These are phyloP conservation scores for Andrena minutula DNA, from an alignment of 2,888 invertebrate genomes.

Conservation along the genomic window DNA sequence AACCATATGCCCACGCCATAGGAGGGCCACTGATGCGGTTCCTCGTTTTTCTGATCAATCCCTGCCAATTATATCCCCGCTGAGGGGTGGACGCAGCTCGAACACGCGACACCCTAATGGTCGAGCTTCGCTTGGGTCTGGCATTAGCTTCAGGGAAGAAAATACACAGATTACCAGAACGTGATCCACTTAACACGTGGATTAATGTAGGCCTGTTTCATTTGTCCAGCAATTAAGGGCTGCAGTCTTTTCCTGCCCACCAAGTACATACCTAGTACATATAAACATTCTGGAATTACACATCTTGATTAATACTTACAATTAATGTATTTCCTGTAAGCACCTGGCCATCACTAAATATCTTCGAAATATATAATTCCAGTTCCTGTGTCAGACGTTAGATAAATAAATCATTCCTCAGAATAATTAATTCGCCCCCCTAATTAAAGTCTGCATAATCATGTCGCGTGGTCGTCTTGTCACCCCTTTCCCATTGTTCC, in stretches of 20 bases:
- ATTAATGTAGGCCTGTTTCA: slow-evolving; percentile 44
- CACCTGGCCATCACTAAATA: too few species aligned
- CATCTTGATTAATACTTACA: too few species aligned
- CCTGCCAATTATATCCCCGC: slow-evolving; percentile 62
- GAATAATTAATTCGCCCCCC: slow-evolving; percentile 29
- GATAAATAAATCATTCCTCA: slow-evolving; percentile 9
- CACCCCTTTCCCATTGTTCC: slow-evolving; percentile 36
- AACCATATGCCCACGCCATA: slow-evolving; percentile 50
- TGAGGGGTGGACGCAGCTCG: slow-evolving; percentile 23
- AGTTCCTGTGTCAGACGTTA: neutral
- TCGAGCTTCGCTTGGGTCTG: slow-evolving; percentile 24
- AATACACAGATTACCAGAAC: slow-evolving; percentile 61
- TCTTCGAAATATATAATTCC: too few species aligned
- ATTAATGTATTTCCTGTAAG: too few species aligned
- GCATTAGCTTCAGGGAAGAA: slow-evolving; percentile 52
- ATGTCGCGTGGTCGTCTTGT: slow-evolving; percentile 4
- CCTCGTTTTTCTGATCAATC: slow-evolving; percentile 56
- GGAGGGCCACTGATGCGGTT: slow-evolving; percentile 26
- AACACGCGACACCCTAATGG: slow-evolving; percentile 42
- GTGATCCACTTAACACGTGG: slow-evolving; percentile 60
- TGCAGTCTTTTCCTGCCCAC: too few species aligned
- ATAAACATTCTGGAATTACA: too few species aligned
- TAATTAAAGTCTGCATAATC: slow-evolving; percentile 18
- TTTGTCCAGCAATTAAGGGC: too few species aligned
- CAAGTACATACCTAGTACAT: too few species aligned